Conservation (phyloP, 2,797 vertebrate genomes). For the Lagodon rhomboides region DNA sequence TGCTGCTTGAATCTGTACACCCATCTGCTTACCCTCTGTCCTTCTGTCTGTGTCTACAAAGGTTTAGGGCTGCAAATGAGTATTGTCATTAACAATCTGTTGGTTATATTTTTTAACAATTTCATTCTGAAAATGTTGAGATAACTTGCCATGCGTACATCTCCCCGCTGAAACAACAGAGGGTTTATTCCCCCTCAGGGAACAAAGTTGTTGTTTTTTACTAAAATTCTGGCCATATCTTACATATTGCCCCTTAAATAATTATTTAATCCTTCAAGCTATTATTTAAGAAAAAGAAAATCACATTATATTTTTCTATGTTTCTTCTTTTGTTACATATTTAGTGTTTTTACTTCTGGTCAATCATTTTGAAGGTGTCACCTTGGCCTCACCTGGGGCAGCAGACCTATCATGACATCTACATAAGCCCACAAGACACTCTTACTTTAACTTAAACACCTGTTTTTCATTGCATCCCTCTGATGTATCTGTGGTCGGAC, state of each 20-base stretch:
- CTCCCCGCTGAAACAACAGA: no score
- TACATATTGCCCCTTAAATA: background rate
- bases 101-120: background rate
- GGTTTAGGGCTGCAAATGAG: background rate
- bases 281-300: background rate
- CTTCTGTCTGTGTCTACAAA: background rate
- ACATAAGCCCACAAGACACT: conserved; percentile 21
- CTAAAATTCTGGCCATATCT: no score
- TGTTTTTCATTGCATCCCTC: conserved; percentile 53
- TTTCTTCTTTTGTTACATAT: background rate
- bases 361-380: background rate
- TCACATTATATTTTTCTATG: no score
- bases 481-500: conserved; percentile 37
- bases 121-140: background rate
- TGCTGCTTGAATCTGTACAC: conserved; percentile 21
- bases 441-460: conserved; percentile 29
- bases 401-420: background rate
- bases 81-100: background rate
- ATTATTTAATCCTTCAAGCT: background rate
- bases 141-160: no score
- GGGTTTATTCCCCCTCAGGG: no score
- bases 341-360: background rate
- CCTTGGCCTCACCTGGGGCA: no score
- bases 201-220: no score
- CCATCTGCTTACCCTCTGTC: conserved; percentile 1